Base-by-base conservation (phyloP, 2,797 vertebrate genomes). In the Eidolon dupreanum region DNA sequence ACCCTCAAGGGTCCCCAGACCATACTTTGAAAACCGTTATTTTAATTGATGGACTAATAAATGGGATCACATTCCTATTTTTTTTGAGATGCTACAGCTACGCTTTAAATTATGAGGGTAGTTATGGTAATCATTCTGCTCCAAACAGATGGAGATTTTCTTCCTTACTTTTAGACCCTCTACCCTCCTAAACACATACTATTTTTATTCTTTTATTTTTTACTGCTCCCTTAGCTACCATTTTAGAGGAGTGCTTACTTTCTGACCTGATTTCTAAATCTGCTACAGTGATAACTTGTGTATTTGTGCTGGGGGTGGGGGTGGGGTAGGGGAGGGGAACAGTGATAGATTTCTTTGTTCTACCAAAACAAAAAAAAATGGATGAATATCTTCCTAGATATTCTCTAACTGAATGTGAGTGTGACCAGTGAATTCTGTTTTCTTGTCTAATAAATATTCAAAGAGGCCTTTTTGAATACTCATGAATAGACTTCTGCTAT, bases 371-470 rank as follows among this genome's bases (percentile, higher is more conserved):
- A 84, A 63, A 63, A 61, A 28, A 74, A 63, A 22, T 19, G 19
- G 89, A 43, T 36, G 15, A 36, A 81, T 68, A 65, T 20, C 28
- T 66, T 43, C 61, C 19, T 95, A 55, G n/a, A 19, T 97, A 55
- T 36, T 90, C 55, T 94, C 36, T 83, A 57, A 46, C 46, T 36
- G 61, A 61, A 46, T 74, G 19, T 49, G 73, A 49, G 20, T 87
- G 31, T 94, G 85, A 79, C 63, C 28, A 86, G 74, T 93, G 78
- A 78, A 11, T 74, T 98, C 88, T 95, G 79, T 0, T 8, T 93
- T 97, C 93, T 90, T 81, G 22, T 93, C 46, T 70, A 93, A 36
- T 93, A 41, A 82, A 36, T 93, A 74, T 57, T 96, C 77, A 66
- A 16, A 68, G 87, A 97, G 38, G 38, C 36, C 88, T 75, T 86